Conservation (phyloP, 37 sponge, comb jelly and placozoan genomes). For the Aphrocallistes beatrix region DNA sequence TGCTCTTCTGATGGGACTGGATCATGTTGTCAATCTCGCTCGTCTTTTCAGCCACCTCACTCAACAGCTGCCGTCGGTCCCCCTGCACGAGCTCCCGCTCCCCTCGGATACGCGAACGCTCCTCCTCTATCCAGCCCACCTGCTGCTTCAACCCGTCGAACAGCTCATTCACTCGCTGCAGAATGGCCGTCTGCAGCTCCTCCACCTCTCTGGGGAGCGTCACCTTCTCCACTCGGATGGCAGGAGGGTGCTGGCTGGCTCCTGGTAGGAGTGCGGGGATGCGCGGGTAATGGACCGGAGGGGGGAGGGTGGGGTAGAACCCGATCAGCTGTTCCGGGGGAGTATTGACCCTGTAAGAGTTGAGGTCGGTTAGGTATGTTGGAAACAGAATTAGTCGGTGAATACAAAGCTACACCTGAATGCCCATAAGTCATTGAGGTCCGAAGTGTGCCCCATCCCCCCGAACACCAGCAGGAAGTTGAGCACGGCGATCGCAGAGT, state of each 20-base stretch:
- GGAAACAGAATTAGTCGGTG: too few species aligned
- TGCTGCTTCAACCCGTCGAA: not conserved
- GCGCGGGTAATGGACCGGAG: not conserved
- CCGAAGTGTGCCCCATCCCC: not conserved
- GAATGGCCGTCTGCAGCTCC: not conserved
- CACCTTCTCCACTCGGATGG: not conserved
- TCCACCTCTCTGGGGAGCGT: not conserved
- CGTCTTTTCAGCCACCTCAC: not conserved
- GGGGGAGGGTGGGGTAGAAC: not conserved
- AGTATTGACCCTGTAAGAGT: not conserved
- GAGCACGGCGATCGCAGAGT: not conserved
- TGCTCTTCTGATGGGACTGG: constrained; percentile 9
- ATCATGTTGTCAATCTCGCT: not conserved
- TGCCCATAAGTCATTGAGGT: constrained; percentile 2
- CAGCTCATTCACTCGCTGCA: not conserved
- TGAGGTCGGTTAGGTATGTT: not conserved
- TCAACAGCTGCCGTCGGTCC: not conserved
- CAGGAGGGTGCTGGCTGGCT: not conserved
- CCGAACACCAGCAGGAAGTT: constrained; percentile 15
- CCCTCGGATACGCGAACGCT: not conserved
- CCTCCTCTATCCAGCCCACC: not conserved
- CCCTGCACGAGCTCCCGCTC: not conserved
- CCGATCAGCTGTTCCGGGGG: not conserved
- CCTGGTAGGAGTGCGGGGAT: not conserved
- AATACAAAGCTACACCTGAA: too few species aligned